Base-by-base conservation (phyloP, 2,113 vertebrate species). In the Microtus ochrogaster region DNA sequence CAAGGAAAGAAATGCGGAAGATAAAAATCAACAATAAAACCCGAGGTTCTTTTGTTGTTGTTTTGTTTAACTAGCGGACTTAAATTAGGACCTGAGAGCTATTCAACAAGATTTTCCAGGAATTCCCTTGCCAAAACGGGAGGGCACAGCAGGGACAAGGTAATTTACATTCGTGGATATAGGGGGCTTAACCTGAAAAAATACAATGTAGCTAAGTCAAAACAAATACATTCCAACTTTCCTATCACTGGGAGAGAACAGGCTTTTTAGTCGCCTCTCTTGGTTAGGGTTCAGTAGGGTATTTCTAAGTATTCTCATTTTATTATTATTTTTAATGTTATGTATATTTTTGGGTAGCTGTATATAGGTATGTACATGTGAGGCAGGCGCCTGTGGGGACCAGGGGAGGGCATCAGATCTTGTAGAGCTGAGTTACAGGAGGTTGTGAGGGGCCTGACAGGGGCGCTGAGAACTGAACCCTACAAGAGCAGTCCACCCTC, bases 151-250 rank as follows among this genome's bases (percentile, higher is more conserved):
- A 22, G 79, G 33, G 68, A 73, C n/a, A 86, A 49, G 10, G 55
- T 88, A 63, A 73, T 39, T 90, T 78, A 90, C 47, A 85, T 41
- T 66, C 39, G 95, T 2, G 84, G 78, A 81, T 47, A 58, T 21
- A 49, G 21, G 72, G 52, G 17, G 21, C 24, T 44, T 19, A 24
- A 52, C 55, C 26, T 84, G 49, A 87, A 96, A 87, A 61, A 26
- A 33, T 36, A 12, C 11, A 55, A 85, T 76, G 65, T 47, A 44
- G 26, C 61, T 94, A 81, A 96, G 65, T 36, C 16, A 96, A 79
- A 93, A 90, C 55, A 94, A 89, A 87, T 77, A 24, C 79, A 65
- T 63, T 78, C 63, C 77, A 74, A 89, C 79, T 39, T 88, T 87
- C 63, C 66, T 70, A 44, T 44, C 41, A 77, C 68, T 66, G 89